A percentile compares a stretch with the other conserved stretches of the same genome.
Evolutionary conservation across 2,797 vertebrate species (phyloP).

Genomic region (Eospalax fontanierii): DNA sequence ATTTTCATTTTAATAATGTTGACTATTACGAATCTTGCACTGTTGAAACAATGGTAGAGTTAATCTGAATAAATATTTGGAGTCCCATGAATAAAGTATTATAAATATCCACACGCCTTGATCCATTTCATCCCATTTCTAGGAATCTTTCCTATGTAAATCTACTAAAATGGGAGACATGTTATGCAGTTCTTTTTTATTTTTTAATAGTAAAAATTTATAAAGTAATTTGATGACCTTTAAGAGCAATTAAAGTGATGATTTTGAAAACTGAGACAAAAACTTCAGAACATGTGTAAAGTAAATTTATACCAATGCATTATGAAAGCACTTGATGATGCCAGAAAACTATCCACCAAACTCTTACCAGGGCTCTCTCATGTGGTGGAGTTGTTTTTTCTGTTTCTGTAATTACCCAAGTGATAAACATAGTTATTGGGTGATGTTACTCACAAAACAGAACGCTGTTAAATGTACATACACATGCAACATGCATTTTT

Average conservation of each 20-base stretch:
- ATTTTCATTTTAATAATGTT: neutral
- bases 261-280: neutral
- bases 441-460: neutral
- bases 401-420: neutral
- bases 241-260: neutral
- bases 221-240: neutral
- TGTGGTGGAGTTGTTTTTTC: neutral
- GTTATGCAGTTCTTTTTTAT: neutral
- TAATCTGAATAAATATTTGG: neutral
- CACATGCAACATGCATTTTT: neutral
- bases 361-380: neutral
- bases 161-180: neutral
- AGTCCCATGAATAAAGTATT: too few relatives aligned
- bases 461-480: neutral
- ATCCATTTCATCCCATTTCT: neutral
- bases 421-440: neutral
- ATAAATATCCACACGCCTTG: neutral
- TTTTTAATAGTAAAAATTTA: neutral
- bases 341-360: slow-evolving; percentile 2
- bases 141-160: neutral
- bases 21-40: neutral
- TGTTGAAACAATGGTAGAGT: neutral
- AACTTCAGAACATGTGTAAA: neutral
- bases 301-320: neutral
- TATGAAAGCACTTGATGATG: neutral